A percentile compares a stretch with the other conserved stretches of the same genome.
phyloP scores from a whole-genome alignment of 2,797 vertebrate genomes.

The Buceros bicornis region DNA sequence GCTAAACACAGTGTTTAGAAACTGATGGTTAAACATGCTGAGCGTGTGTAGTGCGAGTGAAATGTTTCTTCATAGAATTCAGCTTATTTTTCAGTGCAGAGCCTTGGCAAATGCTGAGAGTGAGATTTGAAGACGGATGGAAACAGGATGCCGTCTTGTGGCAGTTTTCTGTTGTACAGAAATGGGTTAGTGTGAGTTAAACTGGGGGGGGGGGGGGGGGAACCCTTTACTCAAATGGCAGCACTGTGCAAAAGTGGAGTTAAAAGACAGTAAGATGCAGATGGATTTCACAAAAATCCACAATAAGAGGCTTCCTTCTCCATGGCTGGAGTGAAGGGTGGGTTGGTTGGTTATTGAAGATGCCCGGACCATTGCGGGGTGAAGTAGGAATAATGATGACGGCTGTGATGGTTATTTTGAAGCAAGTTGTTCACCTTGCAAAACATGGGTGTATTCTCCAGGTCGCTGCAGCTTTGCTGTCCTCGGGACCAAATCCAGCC shows the following conservation, averaged over 20 bases:
- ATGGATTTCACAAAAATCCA: not conserved
- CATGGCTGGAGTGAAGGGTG: not conserved
- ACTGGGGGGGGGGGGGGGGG: not conserved
- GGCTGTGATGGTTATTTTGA: not conserved
- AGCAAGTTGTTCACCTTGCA: rapidly evolving
- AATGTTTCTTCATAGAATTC: not conserved
- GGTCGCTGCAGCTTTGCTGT: not conserved
- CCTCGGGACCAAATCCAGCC: not conserved
- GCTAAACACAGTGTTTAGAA: not conserved
- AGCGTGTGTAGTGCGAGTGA: not conserved
- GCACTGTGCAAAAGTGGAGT: not conserved
- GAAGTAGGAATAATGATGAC: not conserved
- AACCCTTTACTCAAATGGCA: not conserved
- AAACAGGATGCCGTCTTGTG: not conserved
- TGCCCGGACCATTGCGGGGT: not conserved
- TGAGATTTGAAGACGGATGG: not conserved
- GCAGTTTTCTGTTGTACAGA: not conserved
- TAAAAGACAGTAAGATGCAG: rapidly evolving
- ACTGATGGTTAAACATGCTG: not conserved
- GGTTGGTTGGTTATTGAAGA: not conserved
- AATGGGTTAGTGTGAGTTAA: rapidly evolving
- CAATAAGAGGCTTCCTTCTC: not conserved
- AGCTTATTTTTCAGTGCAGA: not conserved
- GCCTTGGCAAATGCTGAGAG: not conserved
- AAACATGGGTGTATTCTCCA: not conserved